phyloP scores from a whole-genome alignment of 1,140 invertebrate genomes.

The Delia radicum region DNA sequence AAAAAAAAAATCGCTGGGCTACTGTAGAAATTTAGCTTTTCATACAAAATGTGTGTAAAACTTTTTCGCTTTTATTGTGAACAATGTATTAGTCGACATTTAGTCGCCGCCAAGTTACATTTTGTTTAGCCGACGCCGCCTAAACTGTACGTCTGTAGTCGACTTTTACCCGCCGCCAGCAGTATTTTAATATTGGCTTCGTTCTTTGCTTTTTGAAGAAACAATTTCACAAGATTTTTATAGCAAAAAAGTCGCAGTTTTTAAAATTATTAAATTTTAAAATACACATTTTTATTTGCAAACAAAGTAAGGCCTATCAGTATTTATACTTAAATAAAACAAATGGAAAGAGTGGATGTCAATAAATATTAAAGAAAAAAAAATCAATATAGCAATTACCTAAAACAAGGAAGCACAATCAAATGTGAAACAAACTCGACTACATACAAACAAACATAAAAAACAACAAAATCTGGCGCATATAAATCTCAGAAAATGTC shows the following conservation, averaged over 20 bases:
- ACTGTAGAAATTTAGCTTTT: too few species aligned
- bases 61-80: too few species aligned
- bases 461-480: neutral
- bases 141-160: too few species aligned
- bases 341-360: neutral
- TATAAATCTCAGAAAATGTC: slow-evolving; percentile 37
- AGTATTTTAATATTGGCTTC: too few species aligned
- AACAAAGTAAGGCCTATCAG: neutral
- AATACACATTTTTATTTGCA: neutral
- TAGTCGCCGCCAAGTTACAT: too few species aligned
- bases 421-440: neutral
- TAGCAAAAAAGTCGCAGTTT: neutral
- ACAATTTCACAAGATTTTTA: neutral
- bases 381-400: neutral
- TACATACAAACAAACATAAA: neutral
- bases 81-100: too few species aligned
- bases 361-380: neutral
- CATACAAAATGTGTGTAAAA: too few species aligned
- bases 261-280: neutral
- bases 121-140: too few species aligned
- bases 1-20: too few species aligned
- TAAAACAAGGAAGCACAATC: neutral
- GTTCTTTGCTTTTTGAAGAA: neutral
- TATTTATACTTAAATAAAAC: neutral
- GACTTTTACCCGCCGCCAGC: too few species aligned